These are phyloP conservation scores for Argopecten irradians DNA, from an alignment of 1,140 invertebrate genomes.

Conservation along the genomic window DNA sequence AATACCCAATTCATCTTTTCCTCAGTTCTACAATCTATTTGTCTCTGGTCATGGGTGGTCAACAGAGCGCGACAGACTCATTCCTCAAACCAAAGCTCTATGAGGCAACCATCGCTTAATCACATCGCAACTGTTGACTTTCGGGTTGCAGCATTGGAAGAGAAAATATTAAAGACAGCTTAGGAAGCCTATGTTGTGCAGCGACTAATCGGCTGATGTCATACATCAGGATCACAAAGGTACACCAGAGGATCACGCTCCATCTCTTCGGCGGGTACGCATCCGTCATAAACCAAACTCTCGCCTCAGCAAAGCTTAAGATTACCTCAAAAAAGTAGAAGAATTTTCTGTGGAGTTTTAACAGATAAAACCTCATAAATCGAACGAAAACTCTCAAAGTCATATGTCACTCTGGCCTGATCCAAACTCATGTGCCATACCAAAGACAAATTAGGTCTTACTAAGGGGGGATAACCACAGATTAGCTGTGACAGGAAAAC, in stretches of 20 bases:
- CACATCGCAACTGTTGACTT: neutral
- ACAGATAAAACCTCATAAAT: neutral
- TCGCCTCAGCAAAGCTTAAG: neutral
- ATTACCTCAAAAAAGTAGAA: neutral
- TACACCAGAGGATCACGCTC: neutral
- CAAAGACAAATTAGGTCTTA: neutral
- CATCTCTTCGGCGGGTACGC: conserved; percentile 18
- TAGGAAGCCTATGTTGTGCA: neutral
- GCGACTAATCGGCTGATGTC: neutral
- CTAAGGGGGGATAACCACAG: neutral
- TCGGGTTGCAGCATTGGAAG: neutral
- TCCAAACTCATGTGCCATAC: neutral
- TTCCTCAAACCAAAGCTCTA: neutral
- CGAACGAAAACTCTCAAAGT: neutral
- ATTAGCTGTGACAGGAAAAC: neutral
- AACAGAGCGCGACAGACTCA: neutral
- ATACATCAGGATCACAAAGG: neutral
- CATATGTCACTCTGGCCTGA: neutral
- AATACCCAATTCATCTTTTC: neutral
- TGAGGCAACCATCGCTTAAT: neutral
- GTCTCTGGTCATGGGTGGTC: neutral
- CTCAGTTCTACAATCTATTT: neutral
- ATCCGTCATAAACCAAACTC: conserved; percentile 6
- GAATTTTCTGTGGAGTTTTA: neutral
- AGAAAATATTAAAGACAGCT: conserved; percentile 9